Conservation (phyloP, 2,888 invertebrate genomes). For the Watsonalla cultraria region DNA sequence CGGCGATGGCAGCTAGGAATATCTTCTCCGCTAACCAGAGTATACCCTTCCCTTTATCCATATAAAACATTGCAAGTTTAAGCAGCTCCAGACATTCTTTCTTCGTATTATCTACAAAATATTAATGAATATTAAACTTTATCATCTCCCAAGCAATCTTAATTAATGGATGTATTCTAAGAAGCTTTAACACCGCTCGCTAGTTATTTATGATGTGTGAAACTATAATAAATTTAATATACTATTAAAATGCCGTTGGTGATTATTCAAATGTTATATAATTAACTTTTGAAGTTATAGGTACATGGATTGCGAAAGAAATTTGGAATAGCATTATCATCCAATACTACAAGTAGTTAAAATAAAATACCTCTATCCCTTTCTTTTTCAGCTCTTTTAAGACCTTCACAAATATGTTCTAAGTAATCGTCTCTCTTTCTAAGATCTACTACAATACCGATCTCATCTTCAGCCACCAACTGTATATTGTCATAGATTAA, state of each 20-base stretch:
- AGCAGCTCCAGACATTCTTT: slow-evolving; percentile 64
- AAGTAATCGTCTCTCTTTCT: slow-evolving; percentile 52
- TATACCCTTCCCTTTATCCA: slow-evolving; percentile 66
- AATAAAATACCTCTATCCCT: slow-evolving; percentile 45
- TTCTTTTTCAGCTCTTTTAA: slow-evolving; percentile 57
- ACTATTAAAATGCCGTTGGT: too few species aligned
- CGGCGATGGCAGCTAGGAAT: slow-evolving; percentile 62
- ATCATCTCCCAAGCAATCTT: neutral
- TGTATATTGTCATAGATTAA: slow-evolving; percentile 77
- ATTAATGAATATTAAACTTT: neutral
- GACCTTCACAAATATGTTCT: slow-evolving; percentile 45
- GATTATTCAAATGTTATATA: too few species aligned
- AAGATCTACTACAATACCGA: slow-evolving; percentile 68
- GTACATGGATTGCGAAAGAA: too few species aligned
- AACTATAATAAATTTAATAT: too few species aligned
- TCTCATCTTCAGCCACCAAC: slow-evolving; percentile 67
- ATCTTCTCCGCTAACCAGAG: slow-evolving; percentile 80
- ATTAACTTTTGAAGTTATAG: too few species aligned
- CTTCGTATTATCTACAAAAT: slow-evolving; percentile 47
- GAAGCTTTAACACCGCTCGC: too few species aligned
- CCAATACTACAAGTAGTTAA: too few species aligned
- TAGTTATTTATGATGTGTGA: too few species aligned
- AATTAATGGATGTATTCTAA: too few species aligned
- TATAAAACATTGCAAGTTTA: slow-evolving; percentile 55
- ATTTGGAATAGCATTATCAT: too few species aligned